These are phyloP conservation scores for Gymnothorax reevesii DNA, from an alignment of 2,797 vertebrate species.

Conservation along the genomic window DNA sequence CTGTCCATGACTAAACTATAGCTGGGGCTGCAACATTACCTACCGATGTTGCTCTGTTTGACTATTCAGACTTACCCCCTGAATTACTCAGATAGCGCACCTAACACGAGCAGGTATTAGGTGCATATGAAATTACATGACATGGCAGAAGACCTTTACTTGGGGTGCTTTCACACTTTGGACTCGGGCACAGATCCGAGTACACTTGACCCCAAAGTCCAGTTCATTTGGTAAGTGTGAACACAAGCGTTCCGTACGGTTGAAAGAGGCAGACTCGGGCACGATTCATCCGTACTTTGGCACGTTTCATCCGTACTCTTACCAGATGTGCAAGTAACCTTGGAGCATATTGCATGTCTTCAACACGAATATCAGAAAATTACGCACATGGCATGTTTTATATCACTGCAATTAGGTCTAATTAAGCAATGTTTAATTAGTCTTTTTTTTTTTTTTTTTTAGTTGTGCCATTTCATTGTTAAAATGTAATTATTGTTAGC, in stretches of 20 bases:
- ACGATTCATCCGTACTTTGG: too few species aligned
- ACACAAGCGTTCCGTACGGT: too few species aligned
- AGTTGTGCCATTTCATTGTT: neutral
- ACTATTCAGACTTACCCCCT: neutral
- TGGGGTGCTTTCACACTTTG: neutral
- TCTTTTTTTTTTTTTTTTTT: neutral
- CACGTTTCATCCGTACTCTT: too few species aligned
- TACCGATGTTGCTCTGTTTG: slow-evolving; percentile 17
- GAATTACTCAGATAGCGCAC: neutral
- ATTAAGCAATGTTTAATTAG: neutral
- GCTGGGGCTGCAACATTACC: neutral
- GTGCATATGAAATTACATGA: neutral
- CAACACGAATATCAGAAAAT: neutral
- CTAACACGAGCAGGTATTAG: neutral
- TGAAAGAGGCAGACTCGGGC: too few species aligned
- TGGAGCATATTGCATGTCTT: neutral
- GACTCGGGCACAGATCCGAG: too few species aligned
- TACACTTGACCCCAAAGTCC: too few species aligned
- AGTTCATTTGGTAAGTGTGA: too few species aligned
- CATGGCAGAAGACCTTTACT: neutral
- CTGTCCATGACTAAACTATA: neutral
- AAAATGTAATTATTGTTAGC: too few species aligned
- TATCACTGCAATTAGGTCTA: neutral
- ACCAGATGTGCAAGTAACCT: too few species aligned
- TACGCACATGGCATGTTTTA: neutral